Conservation (phyloP, 2,113 vertebrate species). For the Zapus hudsonius region DNA sequence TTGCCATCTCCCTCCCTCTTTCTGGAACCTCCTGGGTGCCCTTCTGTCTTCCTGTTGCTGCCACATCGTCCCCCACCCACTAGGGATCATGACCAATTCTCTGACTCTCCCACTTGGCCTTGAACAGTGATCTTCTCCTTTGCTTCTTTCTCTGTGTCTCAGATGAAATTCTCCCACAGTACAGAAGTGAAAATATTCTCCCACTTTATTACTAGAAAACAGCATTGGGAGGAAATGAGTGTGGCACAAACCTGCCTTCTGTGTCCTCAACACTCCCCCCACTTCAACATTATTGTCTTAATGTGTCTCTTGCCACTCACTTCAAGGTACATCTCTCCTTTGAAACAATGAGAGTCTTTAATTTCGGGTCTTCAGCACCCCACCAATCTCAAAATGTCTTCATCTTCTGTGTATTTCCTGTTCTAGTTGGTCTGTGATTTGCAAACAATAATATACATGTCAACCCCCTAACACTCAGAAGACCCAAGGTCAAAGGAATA, state of each 20-base stretch:
- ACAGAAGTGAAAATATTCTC: not conserved
- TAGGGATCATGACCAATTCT: not conserved
- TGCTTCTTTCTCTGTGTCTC: not conserved
- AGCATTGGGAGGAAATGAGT: conserved; percentile 6
- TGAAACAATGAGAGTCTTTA: conserved; percentile 7
- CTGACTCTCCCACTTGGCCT: not conserved
- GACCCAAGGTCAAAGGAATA: not conserved
- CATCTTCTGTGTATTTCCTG: conserved; percentile 20
- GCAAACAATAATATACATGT: not conserved
- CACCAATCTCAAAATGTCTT: not conserved
- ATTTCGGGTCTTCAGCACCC: conserved; percentile 15
- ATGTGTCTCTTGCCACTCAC: conserved; percentile 29
- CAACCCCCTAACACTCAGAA: not conserved
- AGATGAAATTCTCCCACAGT: not conserved
- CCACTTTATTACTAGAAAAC: not conserved
- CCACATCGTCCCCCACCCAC: not conserved
- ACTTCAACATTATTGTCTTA: conserved; percentile 6
- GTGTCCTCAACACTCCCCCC: not conserved
- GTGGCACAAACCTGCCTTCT: not conserved
- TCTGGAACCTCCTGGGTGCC: not conserved
- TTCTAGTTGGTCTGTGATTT: not conserved
- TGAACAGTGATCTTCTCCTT: not conserved
- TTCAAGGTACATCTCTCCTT: conserved; percentile 11
- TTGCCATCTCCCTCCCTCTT: not conserved
- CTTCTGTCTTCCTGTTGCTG: not conserved